Base-by-base conservation (phyloP, 2,797 vertebrate species). In the Hafferia zeledoni region DNA sequence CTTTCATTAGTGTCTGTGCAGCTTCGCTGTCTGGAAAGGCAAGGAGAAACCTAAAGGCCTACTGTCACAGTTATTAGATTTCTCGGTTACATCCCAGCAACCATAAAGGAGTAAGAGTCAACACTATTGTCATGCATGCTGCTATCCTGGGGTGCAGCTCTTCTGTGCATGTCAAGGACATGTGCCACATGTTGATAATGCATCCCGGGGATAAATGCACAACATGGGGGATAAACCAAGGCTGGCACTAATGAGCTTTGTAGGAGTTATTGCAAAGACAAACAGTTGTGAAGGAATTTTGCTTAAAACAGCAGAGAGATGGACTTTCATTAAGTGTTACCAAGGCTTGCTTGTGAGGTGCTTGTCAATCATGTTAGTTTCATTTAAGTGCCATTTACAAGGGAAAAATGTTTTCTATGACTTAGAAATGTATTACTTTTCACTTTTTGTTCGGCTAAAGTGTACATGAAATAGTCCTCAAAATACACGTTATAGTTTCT, bases 1-100 rank as follows among this genome's bases (percentile, higher is more conserved):
- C 99, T 99, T 99, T 99, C 99, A 99, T 99, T 99, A 99, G 98
- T 98, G 98, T 98, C 98, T 98, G 98, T 98, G 98, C 98, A 98
- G 98, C 98, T 98, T 98, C 98, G 98, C 98, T 98, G 98, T 98
- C 98, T 98, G 97, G 97, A 98, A 97, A 98, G 96, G 96, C 97
- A 97, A 98, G 98, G 98, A 98, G 98, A 98, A 98, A 98, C 98
- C 98, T 98, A 99, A 99, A 99, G 98, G 97, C 98, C 98, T 98
- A 99, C 99, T 99, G 99, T 99, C 99, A 99, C 98, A 99, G 98
- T 99, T 99, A 99, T 99, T 99, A 99, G 99, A 99, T 99, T 99
- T 99, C 98, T 99, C 97, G 23, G 98, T 98, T 98, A 98, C 98
- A 99, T 98, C 99, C 98, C 97, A 97, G 99, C 99, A 99, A 99